phyloP scores from a whole-genome alignment of 2,888 invertebrate genomes.

The Diplolepis rosae region DNA sequence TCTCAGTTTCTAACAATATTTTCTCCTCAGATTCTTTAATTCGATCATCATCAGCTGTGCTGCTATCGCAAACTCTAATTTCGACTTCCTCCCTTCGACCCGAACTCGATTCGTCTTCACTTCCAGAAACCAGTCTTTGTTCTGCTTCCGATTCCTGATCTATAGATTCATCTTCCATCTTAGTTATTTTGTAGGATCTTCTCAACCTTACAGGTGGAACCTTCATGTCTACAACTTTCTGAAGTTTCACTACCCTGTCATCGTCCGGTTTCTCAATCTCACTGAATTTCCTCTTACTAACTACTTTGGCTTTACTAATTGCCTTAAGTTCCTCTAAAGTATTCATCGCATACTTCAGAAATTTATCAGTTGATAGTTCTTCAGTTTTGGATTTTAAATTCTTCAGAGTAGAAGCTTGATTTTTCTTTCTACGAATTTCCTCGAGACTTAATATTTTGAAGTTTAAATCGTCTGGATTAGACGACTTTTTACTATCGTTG shows the following conservation, averaged over 20 bases:
- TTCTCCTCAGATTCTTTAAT: not conserved
- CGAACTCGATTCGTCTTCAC: too few species aligned
- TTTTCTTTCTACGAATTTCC: constrained; percentile 71
- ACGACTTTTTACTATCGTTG: not conserved
- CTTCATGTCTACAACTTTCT: constrained; percentile 24
- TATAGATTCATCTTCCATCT: too few species aligned
- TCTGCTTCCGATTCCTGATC: too few species aligned
- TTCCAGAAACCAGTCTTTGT: too few species aligned
- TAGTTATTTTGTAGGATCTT: constrained; percentile 19
- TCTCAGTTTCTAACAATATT: constrained; percentile 25
- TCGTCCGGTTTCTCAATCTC: constrained; percentile 23
- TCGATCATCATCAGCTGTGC: constrained; percentile 57
- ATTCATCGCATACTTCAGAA: constrained; percentile 63
- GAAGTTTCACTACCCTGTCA: constrained; percentile 29
- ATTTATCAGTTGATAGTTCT: constrained; percentile 28
- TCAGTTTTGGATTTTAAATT: not conserved
- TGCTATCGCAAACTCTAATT: constrained; percentile 65
- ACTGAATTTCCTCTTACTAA: constrained; percentile 8
- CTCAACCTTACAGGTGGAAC: constrained; percentile 44
- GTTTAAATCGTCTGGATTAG: constrained; percentile 56
- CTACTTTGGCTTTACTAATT: not conserved
- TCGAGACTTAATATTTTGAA: constrained; percentile 76
- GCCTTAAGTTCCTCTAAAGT: constrained; percentile 70
- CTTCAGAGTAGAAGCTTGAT: constrained; percentile 18
- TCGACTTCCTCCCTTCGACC: too few species aligned